phyloP scores from a whole-genome alignment of 2,113 vertebrate genomes.

The Callospermophilus lateralis region DNA sequence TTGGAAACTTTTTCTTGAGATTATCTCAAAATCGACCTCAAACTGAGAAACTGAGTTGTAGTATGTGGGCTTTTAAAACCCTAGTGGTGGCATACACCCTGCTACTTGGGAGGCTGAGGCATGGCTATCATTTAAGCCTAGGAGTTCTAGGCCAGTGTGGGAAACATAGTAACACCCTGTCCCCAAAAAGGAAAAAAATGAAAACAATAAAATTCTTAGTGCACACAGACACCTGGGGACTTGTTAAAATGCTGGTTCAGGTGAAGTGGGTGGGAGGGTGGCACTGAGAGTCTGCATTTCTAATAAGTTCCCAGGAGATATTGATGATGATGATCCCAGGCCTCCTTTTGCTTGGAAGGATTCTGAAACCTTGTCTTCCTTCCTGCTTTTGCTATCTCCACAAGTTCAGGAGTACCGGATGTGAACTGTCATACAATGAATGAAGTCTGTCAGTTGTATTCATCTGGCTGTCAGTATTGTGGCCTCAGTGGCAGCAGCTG shows the following conservation, averaged over 20 bases:
- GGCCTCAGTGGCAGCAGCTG: background rate
- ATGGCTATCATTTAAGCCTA: background rate
- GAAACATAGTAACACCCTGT: background rate
- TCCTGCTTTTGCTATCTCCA: background rate
- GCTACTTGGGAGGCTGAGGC: background rate
- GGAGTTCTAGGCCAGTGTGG: background rate
- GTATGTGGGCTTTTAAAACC: background rate
- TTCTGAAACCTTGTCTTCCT: background rate
- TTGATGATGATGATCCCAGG: no score
- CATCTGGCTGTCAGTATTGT: background rate
- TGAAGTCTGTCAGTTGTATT: background rate
- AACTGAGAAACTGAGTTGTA: background rate
- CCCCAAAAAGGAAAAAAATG: background rate
- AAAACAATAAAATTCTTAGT: background rate
- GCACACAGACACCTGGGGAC: background rate
- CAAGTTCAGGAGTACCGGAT: background rate
- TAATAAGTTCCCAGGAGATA: background rate
- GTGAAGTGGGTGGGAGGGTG: background rate
- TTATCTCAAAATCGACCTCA: background rate
- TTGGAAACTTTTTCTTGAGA: constrained; percentile 3
- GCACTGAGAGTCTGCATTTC: background rate
- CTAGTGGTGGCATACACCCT: background rate
- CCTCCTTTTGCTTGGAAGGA: background rate
- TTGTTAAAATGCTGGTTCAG: background rate
- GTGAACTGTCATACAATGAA: background rate